phyloP scores from a whole-genome alignment of 1,140 invertebrate species.

The Aphaenogaster ashmeadi region DNA sequence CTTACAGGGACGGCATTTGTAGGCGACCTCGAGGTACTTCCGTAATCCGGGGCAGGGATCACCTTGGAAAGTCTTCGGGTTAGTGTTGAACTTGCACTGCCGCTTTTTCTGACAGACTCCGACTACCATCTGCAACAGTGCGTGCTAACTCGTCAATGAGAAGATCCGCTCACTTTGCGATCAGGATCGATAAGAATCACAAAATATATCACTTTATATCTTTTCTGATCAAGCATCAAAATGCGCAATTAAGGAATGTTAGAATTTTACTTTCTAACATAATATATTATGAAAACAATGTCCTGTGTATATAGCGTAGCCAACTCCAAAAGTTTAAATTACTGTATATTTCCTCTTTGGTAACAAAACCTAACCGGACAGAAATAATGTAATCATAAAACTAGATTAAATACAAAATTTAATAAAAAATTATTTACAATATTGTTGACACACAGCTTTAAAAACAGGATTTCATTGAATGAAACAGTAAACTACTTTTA shows the following conservation, averaged over 20 bases:
- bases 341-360: no score
- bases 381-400: no score
- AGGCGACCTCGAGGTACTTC: slow-evolving; percentile 97
- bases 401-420: no score
- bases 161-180: slow-evolving; percentile 79
- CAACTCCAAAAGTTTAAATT: no score
- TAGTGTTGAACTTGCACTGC: slow-evolving; percentile 95
- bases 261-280: not conserved
- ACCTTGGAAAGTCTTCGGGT: slow-evolving; percentile 92
- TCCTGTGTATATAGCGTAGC: no score
- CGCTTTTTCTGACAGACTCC: slow-evolving; percentile 96
- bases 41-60: slow-evolving; percentile 95
- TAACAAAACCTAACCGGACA: no score
- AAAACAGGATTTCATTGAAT: no score
- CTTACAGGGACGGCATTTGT: slow-evolving; percentile 98
- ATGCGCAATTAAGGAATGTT: not conserved
- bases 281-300: not conserved
- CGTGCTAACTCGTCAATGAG: slow-evolving; percentile 92
- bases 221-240: not conserved
- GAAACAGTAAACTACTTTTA: no score
- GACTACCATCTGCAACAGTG: slow-evolving; percentile 96
- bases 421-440: no score
- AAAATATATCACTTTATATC: not conserved
- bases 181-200: not conserved
- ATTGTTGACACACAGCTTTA: no score